Conservation (phyloP, 2,888 invertebrate species). For the Limenitis camilla region DNA sequence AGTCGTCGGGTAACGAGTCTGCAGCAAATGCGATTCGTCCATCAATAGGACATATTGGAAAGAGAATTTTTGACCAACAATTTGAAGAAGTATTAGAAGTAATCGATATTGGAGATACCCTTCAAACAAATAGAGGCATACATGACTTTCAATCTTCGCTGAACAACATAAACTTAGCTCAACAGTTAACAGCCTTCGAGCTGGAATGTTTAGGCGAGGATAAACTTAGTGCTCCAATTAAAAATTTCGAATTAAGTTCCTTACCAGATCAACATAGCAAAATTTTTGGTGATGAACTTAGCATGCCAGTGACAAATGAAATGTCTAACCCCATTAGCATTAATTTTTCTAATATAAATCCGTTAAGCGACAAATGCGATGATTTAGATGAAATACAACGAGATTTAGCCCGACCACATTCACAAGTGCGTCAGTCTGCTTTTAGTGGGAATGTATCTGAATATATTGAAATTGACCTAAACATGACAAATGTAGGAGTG, state of each 20-base stretch:
- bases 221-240: slow-evolving; percentile 37
- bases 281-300: slow-evolving; percentile 46
- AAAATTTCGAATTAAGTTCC: slow-evolving; percentile 49
- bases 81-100: slow-evolving; percentile 52
- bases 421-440: slow-evolving; percentile 32
- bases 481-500: slow-evolving; percentile 41
- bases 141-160: slow-evolving; percentile 38
- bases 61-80: slow-evolving; percentile 51
- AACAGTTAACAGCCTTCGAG: slow-evolving; percentile 41
- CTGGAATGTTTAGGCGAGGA: slow-evolving; percentile 34
- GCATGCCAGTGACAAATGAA: slow-evolving; percentile 37
- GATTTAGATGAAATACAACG: slow-evolving; percentile 56
- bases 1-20: slow-evolving; percentile 55
- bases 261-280: slow-evolving; percentile 51
- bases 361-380: slow-evolving; percentile 35
- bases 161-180: slow-evolving; percentile 41
- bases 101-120: slow-evolving; percentile 36
- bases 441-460: slow-evolving; percentile 40
- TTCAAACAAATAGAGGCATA: slow-evolving; percentile 28
- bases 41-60: slow-evolving; percentile 49
- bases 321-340: slow-evolving; percentile 47
- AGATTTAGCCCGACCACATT: slow-evolving; percentile 37
- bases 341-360: slow-evolving; percentile 50
- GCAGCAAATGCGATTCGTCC: slow-evolving; percentile 33
- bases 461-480: slow-evolving; percentile 57